A percentile compares a stretch with the other conserved stretches of the same genome.
These are phyloP conservation scores for Epinotia ramella DNA, from an alignment of 2,888 invertebrate genomes.

Conservation along the genomic window DNA sequence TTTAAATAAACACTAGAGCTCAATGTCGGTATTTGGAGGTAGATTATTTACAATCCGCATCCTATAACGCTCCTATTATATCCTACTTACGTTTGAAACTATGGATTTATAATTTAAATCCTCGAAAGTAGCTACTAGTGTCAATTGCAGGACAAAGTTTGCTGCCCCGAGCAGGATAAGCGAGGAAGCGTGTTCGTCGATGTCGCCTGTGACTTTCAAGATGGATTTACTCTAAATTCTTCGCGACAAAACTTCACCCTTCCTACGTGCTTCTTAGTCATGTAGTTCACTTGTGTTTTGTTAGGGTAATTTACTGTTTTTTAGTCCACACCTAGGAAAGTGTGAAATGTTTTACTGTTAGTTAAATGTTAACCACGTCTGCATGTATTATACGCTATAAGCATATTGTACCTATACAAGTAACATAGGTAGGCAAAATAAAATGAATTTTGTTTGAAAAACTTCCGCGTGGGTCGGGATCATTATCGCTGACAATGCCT, in stretches of 20 bases:
- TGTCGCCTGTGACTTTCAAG: slow-evolving; percentile 68
- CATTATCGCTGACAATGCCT: no score
- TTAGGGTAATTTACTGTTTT: neutral
- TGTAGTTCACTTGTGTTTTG: neutral
- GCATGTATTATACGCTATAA: neutral
- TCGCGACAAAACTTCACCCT: slow-evolving; percentile 52
- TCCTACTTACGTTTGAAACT: neutral
- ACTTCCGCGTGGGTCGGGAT: no score
- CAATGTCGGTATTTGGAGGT: no score
- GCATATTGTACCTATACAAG: neutral
- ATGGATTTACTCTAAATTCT: slow-evolving; percentile 58
- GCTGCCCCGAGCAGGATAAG: slow-evolving; percentile 64
- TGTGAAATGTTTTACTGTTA: neutral
- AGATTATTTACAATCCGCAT: neutral
- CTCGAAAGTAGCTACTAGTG: slow-evolving; percentile 34
- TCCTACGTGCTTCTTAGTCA: neutral
- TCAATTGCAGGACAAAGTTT: slow-evolving; percentile 61
- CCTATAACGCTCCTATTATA: no score
- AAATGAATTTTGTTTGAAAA: neutral
- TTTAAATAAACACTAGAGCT: no score
- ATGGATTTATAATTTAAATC: neutral
- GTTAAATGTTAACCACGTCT: neutral
- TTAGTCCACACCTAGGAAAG: neutral
- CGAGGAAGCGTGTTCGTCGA: slow-evolving; percentile 65
- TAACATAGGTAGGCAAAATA: neutral